Conservation (phyloP, 2,113 vertebrate genomes). For the Apteryx mantelli region DNA sequence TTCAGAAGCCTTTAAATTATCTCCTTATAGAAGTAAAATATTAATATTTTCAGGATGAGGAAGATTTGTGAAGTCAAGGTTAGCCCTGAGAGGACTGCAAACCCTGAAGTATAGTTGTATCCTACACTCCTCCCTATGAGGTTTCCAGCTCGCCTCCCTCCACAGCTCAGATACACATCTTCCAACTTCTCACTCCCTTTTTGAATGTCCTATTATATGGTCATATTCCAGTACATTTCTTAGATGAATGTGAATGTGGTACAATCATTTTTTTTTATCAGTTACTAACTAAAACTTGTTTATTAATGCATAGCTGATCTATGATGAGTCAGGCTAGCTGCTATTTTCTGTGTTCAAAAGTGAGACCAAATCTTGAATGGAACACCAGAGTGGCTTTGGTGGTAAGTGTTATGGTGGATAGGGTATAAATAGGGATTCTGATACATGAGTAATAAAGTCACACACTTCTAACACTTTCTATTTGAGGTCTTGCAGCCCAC, state of each 20-base stretch:
- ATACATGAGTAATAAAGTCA: neutral
- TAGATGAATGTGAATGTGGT: neutral
- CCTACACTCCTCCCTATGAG: neutral
- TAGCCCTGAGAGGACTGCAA: neutral
- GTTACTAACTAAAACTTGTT: neutral
- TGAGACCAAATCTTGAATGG: neutral
- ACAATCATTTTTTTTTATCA: neutral
- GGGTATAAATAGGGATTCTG: neutral
- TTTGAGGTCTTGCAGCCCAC: neutral
- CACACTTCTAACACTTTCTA: neutral
- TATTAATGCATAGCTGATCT: neutral
- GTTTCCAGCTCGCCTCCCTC: neutral
- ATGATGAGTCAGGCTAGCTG: neutral
- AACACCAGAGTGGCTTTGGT: neutral
- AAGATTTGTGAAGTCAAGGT: neutral
- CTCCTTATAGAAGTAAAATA: neutral
- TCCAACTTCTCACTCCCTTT: neutral
- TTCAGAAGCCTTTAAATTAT: neutral
- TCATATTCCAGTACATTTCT: neutral
- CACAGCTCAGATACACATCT: neutral
- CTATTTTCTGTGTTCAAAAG: neutral
- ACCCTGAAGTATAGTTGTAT: neutral
- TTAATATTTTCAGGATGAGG: neutral
- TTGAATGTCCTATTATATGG: neutral
- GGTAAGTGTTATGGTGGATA: neutral